These are phyloP conservation scores for Chymomyza amoena DNA, from an alignment of 2,888 invertebrate species.

Conservation along the genomic window DNA sequence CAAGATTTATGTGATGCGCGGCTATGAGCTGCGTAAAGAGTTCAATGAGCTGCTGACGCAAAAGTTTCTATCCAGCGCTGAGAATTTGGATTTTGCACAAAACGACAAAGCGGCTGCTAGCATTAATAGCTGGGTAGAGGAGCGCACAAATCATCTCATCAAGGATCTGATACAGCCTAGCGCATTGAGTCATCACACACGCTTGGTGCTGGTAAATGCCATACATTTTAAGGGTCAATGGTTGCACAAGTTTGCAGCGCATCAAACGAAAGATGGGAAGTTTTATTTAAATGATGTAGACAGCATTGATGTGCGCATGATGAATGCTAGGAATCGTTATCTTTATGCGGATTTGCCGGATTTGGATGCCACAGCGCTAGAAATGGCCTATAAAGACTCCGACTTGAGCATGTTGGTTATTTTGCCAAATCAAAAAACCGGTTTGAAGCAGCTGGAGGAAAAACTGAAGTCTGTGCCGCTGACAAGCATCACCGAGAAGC, in stretches of 20 bases:
- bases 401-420: constrained; percentile 87
- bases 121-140: constrained; percentile 91
- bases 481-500: constrained; percentile 81
- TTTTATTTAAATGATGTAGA: constrained; percentile 83
- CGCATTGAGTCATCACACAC: constrained; percentile 80
- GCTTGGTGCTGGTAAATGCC: constrained; percentile 89
- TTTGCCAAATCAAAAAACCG: constrained; percentile 85
- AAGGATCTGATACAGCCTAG: constrained; percentile 84
- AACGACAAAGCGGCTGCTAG: constrained; percentile 79
- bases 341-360: constrained; percentile 57
- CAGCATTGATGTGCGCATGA: constrained; percentile 83
- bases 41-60: constrained; percentile 82
- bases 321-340: constrained; percentile 80
- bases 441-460: constrained; percentile 82
- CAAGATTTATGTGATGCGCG: constrained; percentile 84
- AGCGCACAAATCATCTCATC: constrained; percentile 90
- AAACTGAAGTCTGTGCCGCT: constrained; percentile 82
- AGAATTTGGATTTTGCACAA: constrained; percentile 83
- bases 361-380: constrained; percentile 78
- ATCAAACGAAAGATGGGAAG: constrained; percentile 81
- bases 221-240: constrained; percentile 92
- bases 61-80: constrained; percentile 83
- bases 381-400: constrained; percentile 85
- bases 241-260: constrained; percentile 83
- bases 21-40: constrained; percentile 80